Percentiles rank a stretch among this genome's conserved stretches.
These are phyloP conservation scores for Paraplagusia blochii DNA, from an alignment of 2,113 vertebrate genomes.

Conservation along the genomic window DNA sequence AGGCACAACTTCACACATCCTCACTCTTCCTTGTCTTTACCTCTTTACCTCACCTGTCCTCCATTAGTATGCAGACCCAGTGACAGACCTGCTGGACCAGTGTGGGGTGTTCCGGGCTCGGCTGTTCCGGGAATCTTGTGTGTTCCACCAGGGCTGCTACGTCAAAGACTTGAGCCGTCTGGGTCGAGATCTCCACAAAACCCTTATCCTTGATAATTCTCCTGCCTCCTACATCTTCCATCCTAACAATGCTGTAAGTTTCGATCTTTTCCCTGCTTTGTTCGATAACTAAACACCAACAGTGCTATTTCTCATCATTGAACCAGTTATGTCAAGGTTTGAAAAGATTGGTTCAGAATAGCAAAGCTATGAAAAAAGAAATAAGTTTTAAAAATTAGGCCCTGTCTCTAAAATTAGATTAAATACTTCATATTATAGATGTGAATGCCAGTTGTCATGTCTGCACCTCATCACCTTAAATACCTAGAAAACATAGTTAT, in stretches of 20 bases:
- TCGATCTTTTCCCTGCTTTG: not conserved
- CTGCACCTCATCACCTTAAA: too few relatives aligned
- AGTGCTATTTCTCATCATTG: not conserved
- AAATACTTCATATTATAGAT: too few relatives aligned
- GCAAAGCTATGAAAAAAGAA: not conserved
- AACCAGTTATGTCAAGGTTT: not conserved
- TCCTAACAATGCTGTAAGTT: conserved; percentile 87
- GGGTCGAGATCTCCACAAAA: conserved; percentile 84
- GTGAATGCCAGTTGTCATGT: too few relatives aligned
- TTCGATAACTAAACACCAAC: not conserved
- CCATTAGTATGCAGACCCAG: conserved; percentile 85
- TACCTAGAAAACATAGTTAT: too few relatives aligned
- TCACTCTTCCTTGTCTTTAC: conserved; percentile 2
- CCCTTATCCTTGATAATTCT: conserved; percentile 88
- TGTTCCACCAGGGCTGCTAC: conserved; percentile 91
- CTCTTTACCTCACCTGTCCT: not conserved
- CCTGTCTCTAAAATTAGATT: too few relatives aligned
- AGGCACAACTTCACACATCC: conserved; percentile 5
- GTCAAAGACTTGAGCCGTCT: conserved; percentile 88
- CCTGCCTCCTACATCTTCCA: conserved; percentile 91
- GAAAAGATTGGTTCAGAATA: not conserved
- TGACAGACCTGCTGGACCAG: conserved; percentile 86
- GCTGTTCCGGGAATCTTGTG: conserved; percentile 87
- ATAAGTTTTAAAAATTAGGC: too few relatives aligned
- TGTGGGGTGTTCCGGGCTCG: conserved; percentile 82